Conservation (phyloP, 2,888 invertebrate genomes). For the Seladonia tumulorum region DNA sequence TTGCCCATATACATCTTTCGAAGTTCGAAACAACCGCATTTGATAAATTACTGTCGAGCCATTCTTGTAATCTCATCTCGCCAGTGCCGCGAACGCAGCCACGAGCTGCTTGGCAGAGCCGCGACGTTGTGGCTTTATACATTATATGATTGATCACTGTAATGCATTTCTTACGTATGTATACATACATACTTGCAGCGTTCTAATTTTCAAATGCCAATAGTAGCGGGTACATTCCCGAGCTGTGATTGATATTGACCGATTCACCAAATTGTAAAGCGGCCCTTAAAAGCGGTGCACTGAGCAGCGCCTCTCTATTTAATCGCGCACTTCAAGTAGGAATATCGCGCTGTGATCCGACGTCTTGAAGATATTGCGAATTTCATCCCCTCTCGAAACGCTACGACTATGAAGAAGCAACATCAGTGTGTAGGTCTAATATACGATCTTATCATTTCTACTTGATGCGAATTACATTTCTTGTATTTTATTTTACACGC, state of each 20-base stretch:
- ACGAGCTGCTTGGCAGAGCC: neutral
- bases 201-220: neutral
- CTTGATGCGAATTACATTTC: neutral
- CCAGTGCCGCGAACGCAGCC: neutral
- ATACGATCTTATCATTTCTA: neutral
- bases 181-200: neutral
- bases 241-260: neutral
- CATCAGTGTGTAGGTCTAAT: neutral
- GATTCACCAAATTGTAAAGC: neutral
- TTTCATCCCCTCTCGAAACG: neutral
- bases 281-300: neutral
- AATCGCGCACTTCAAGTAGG: neutral
- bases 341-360: neutral
- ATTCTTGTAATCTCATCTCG: slow-evolving; percentile 17
- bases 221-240: neutral
- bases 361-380: neutral
- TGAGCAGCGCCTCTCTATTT: neutral
- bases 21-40: slow-evolving; percentile 15
- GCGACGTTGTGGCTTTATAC: neutral
- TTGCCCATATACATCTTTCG: slow-evolving; percentile 10
- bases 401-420: neutral
- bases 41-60: slow-evolving; percentile 35
- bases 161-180: slow-evolving; percentile 5
- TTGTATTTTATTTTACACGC: neutral
- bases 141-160: slow-evolving; percentile 1